Evolutionary conservation across 2,888 invertebrate species (phyloP), one percentile per base, ranked within the genome.

Genomic region (Amorpha juglandis): DNA sequence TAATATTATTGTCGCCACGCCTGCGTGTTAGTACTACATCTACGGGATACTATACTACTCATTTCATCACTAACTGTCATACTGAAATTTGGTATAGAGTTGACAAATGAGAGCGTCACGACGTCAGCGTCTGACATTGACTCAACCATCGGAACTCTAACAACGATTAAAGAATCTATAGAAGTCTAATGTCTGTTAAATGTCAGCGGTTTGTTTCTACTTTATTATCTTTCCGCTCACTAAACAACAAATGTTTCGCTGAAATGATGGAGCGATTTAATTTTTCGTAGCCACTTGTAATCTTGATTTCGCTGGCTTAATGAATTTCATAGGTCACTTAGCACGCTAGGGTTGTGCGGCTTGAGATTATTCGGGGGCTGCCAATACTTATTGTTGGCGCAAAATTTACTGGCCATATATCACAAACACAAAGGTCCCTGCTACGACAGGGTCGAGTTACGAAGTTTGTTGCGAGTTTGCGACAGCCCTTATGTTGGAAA

Each of bases 361-460:
- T 64, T 70, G 53, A 72, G 70, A 71, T 74, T 76, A 68, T 68
- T 64, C 68, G 14, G 35, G 35, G 58, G 62, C 70, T 79, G 77
- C 70, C 80, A 75, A 77, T 77, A 75, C 72, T 78, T 83, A 81
- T 84, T 82, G 84, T 84, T 67, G 68, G 64, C 6, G 63, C 64
- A 70, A 74, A 79, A 84, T 85, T 85, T 84, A 85, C 71, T 78
- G 78, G 74, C 79, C 69, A 83, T 87, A 83, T 82, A 86, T 87
- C 86, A 87, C 69, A 64, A 67, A 67, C 67, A 86, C 82, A 87
- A 86, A 77, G 76, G 76, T 65, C 63, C 16, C 21, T 33, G 69
- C 64, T 63, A 76, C 75, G 78, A 76, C 69, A 69, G 68, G 64
- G 65, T 48, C 55, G 52, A 63, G 66, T 63, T 45, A 33, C 16